These are phyloP conservation scores for Ostrea edulis DNA, from an alignment of 1,140 invertebrate genomes.

Conservation along the genomic window DNA sequence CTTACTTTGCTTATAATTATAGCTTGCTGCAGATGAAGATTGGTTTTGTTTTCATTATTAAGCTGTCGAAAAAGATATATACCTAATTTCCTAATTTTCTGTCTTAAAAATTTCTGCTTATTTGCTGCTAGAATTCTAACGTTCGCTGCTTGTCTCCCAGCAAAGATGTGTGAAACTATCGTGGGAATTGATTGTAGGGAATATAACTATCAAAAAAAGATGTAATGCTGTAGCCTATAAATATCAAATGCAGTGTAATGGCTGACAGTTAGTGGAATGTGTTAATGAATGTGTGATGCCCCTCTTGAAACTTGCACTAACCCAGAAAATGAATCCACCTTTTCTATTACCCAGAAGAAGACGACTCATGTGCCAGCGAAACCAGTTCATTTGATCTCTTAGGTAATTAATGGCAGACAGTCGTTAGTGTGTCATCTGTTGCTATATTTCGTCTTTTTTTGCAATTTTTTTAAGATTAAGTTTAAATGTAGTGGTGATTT, in stretches of 20 bases:
- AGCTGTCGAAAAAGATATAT: not conserved
- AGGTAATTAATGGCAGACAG: constrained; percentile 16
- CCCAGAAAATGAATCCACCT: constrained; percentile 17
- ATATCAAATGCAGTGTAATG: not conserved
- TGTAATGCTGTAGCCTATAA: too few species aligned
- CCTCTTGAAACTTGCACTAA: not conserved
- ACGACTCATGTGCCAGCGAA: constrained; percentile 1
- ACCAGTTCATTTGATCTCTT: constrained; percentile 26
- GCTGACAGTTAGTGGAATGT: not conserved
- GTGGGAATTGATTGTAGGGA: too few species aligned
- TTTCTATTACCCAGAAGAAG: constrained; percentile 35
- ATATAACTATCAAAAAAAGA: too few species aligned
- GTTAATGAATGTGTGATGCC: not conserved
- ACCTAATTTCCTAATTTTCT: not conserved
- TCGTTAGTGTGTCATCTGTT: constrained; percentile 14
- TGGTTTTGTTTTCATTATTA: not conserved
- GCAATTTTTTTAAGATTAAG: not conserved
- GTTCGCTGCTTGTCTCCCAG: not conserved
- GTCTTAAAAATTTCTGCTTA: not conserved
- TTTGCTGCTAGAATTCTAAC: not conserved
- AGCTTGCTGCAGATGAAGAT: not conserved
- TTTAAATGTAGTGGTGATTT: constrained; percentile 24
- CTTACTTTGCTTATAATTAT: not conserved
- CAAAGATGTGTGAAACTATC: not conserved
- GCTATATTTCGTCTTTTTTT: constrained; percentile 11